Evolutionary conservation across 2,797 vertebrate species (phyloP), one percentile per base, ranked within the genome.

Genomic region (Enteromius paludinosus): DNA sequence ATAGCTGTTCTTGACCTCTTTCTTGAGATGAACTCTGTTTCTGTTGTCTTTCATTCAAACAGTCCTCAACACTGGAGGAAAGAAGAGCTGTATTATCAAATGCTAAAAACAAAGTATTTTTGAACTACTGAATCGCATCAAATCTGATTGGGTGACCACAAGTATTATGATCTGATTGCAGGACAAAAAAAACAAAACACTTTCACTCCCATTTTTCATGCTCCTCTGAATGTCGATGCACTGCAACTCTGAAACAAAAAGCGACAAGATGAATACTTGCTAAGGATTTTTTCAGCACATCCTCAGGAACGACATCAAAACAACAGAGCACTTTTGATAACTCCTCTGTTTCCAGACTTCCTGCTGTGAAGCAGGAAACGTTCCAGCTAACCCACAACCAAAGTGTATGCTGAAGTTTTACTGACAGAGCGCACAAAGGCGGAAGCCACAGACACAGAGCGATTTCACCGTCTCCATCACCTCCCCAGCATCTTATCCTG

Each of bases 351-450:
- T 84, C 33, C 65, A 43, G 43, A 41, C 69, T 86, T 81, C 77
- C 80, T 85, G 73, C 76, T 59, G 18, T 45, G 49, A 69, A 61
- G 61, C 80, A 84, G 80, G 85, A 85, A 72, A 80, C n/a, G 28
- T 85, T 84, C 78, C 81, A 83, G 56, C 73, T 41, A 56, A 56
- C 74, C 78, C 78, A 82, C 72, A 33, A 85, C 71, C n/a, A 76
- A 75, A 78, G 54, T 81, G 64, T 69, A 70, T 59, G 56, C 47
- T 74, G 80, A 84, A 86, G 85, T 79, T 70, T 83, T 73, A 20
- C 35, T 65, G 83, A 81, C 87, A 84, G 69, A 49, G 43, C 43
- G 62, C 66, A 87, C 83, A 85, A 87, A 86, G 61, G 61, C 41
- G 23, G n/a, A 64, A 84, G 79, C 82, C 70, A 77, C 75, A 79